A percentile compares a stretch with the other conserved stretches of the same genome.
These are phyloP conservation scores for Craseonycteris thonglongyai DNA, from an alignment of 2,113 vertebrate species.

Conservation along the genomic window DNA sequence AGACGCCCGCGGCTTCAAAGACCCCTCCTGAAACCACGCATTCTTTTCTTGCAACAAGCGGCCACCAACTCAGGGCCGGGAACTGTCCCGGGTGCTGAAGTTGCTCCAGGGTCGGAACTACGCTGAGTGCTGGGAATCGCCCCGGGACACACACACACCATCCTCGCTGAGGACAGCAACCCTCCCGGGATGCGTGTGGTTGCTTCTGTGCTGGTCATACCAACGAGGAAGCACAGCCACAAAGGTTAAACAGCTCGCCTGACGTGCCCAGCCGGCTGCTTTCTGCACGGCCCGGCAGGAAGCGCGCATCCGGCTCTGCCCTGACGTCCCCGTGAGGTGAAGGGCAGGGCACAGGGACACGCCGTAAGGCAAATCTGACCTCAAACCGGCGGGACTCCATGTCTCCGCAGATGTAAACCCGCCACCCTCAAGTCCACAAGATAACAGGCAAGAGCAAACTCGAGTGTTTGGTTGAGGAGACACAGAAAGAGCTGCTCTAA, in stretches of 20 bases:
- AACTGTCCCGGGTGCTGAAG: conserved; percentile 21
- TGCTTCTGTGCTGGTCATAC: fast-evolving
- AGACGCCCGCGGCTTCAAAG: not conserved
- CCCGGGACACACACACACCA: fast-evolving
- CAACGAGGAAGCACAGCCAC: not conserved
- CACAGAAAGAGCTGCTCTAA: not conserved
- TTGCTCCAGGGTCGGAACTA: fast-evolving
- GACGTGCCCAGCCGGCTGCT: not conserved
- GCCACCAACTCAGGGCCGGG: fast-evolving
- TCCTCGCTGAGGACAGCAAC: not conserved
- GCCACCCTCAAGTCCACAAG: not conserved
- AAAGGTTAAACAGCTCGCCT: fast-evolving
- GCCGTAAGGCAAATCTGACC: not conserved
- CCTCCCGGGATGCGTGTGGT: not conserved
- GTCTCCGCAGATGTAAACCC: not conserved
- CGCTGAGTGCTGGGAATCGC: not conserved
- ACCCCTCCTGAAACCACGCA: not conserved
- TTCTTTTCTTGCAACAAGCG: not conserved
- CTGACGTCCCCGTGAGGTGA: too few species aligned
- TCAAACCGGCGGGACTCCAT: not conserved
- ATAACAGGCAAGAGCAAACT: not conserved
- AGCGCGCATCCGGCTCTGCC: too few species aligned
- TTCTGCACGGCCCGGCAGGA: not conserved
- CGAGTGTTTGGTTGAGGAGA: not conserved
- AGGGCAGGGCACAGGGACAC: not conserved